phyloP scores from a whole-genome alignment of 2,888 invertebrate species.

The Seira sanloemensis region DNA sequence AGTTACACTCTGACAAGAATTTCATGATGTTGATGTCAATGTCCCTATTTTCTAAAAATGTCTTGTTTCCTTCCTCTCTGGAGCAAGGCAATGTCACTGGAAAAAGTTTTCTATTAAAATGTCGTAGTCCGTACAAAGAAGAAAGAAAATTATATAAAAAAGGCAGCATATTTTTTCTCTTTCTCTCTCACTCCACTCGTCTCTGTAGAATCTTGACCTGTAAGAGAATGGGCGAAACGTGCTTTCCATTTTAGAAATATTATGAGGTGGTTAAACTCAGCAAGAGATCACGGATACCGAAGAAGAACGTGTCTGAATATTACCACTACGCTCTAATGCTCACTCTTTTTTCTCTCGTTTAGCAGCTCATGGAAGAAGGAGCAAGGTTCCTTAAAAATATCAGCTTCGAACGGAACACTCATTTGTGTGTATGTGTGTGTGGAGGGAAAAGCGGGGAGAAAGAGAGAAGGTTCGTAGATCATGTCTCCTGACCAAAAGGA shows the following conservation, averaged over 20 bases:
- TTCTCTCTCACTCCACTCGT: not conserved
- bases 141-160: too few species aligned
- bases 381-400: not conserved
- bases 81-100: not conserved
- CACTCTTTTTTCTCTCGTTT: conserved; percentile 16
- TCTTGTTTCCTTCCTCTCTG: conserved; percentile 26
- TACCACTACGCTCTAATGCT: conserved; percentile 23
- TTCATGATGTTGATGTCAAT: conserved; percentile 32
- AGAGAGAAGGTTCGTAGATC: conserved; percentile 14
- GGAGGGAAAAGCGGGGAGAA: not conserved
- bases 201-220: conserved; percentile 52
- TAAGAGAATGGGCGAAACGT: conserved; percentile 65
- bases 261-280: conserved; percentile 45
- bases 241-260: conserved; percentile 43
- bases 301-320: conserved; percentile 38
- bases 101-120: conserved; percentile 10
- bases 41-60: conserved; percentile 39
- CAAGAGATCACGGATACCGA: conserved; percentile 46
- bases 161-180: conserved; percentile 33
- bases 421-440: not conserved
- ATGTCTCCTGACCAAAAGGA: conserved; percentile 7
- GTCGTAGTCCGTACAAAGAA: too few species aligned
- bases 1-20: conserved; percentile 12
- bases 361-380: not conserved
- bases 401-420: not conserved